Evolutionary conservation across 1,140 invertebrate species (phyloP).

Genomic region (Euborellia annulipes): DNA sequence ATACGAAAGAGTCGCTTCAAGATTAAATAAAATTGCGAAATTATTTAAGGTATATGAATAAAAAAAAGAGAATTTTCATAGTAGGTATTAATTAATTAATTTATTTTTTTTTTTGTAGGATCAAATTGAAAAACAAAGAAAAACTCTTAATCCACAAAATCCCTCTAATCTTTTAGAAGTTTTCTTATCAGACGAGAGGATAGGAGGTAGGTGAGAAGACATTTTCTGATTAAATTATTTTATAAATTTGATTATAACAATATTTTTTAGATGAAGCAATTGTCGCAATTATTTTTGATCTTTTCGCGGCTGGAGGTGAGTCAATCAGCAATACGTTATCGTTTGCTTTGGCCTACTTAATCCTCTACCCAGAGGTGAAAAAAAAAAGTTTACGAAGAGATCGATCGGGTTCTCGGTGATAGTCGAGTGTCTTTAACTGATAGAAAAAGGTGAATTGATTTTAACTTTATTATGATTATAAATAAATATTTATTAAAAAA

Average conservation of each 20-base stretch:
- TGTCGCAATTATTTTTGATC: slow-evolving; percentile 44
- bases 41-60: neutral
- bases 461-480: too few relatives aligned
- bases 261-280: slow-evolving; percentile 40
- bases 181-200: slow-evolving; percentile 46
- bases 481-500: too few relatives aligned
- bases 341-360: slow-evolving; percentile 43
- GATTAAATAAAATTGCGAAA: too few relatives aligned
- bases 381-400: slow-evolving; percentile 45
- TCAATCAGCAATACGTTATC: slow-evolving; percentile 47
- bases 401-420: slow-evolving; percentile 44
- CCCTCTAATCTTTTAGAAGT: slow-evolving; percentile 53
- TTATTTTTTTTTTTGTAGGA: slow-evolving; percentile 24
- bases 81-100: neutral
- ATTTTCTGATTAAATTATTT: too few relatives aligned
- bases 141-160: slow-evolving; percentile 28
- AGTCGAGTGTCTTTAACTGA: neutral
- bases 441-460: too few relatives aligned
- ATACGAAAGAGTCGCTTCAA: too few relatives aligned
- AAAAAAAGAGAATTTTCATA: neutral
- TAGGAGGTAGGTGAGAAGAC: too few relatives aligned
- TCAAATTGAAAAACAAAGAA: slow-evolving; percentile 38
- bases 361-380: slow-evolving; percentile 46
- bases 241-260: too few relatives aligned
- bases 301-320: slow-evolving; percentile 53